A percentile compares a stretch with the other conserved stretches of the same genome.
phyloP scores from a whole-genome alignment of 2,888 invertebrate species.

The Trichogramma dendrolimi region DNA sequence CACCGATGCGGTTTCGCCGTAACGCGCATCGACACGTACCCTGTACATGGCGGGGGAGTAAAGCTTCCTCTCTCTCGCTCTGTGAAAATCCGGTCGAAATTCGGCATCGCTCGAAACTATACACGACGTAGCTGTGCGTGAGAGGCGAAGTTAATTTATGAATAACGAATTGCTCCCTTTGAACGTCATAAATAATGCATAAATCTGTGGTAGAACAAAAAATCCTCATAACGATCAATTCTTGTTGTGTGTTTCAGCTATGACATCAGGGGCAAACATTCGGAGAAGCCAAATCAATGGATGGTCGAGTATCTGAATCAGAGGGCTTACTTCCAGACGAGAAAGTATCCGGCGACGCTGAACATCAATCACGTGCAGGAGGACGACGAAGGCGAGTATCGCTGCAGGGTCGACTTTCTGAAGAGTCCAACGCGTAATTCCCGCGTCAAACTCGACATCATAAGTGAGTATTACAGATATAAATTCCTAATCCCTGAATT shows the following conservation, averaged over 20 bases:
- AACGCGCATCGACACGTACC: no score
- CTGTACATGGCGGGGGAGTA: no score
- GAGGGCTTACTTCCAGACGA: slow-evolving; percentile 67
- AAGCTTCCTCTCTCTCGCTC: no score
- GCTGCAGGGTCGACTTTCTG: slow-evolving; percentile 77
- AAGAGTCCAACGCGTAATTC: slow-evolving; percentile 75
- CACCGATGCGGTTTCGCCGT: no score
- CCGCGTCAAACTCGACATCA: slow-evolving; percentile 68
- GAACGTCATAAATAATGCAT: neutral
- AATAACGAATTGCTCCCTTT: neutral
- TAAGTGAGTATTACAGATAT: slow-evolving; percentile 59
- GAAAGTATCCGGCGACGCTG: slow-evolving; percentile 65
- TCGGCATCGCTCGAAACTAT: no score
- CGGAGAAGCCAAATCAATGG: slow-evolving; percentile 66
- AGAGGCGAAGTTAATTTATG: neutral
- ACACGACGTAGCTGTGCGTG: no score
- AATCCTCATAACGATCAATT: neutral
- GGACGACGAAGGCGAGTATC: slow-evolving; percentile 71
- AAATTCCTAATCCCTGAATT: neutral
- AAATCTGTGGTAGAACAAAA: neutral
- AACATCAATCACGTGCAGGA: slow-evolving; percentile 63
- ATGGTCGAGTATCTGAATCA: slow-evolving; percentile 64
- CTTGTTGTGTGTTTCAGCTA: slow-evolving; percentile 57
- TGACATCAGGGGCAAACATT: slow-evolving; percentile 62
- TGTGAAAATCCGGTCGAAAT: no score